Evolutionary conservation across 2,888 invertebrate species (phyloP), one percentile per base, ranked within the genome.

Genomic region (Mythimna vitellina): DNA sequence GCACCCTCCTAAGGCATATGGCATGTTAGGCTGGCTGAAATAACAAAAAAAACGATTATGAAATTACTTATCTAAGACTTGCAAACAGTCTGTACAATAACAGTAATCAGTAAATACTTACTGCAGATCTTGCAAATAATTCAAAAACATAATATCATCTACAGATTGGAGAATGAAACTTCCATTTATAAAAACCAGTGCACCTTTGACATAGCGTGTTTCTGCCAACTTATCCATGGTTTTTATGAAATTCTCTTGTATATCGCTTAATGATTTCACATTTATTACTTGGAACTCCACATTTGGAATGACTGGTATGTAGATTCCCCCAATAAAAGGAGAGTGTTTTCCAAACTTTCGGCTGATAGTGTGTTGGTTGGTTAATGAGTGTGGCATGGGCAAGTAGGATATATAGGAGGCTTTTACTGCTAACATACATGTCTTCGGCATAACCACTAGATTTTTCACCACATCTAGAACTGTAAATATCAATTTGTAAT

Each of bases 1-100:
- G 83, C 96, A 96, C 12, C 96, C 96, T 25, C 95, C 96, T 56
- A 96, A 86, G 7, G 96, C 96, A 86, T 93, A 96, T 2, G 96
- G 95, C 29, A 89, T 86, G 71, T 94, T 89, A 42, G 93, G 93
- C 86, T 96, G 96, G 3, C 96, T 96, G 88, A 61, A 95, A 94
- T 32, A 60, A 65, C 70, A 76, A 75, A 69, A 75, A 69, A 64
- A 62, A 58, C 8, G 10, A 54, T 17, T 3, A 20, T 51, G 9
- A 17, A 32, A 7, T 54, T 8, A 67, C 22, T 57, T 8, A 42
- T 8, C 35, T 62, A 56, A 25, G 7, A 25, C 9, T 14, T 57
- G 0, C 25, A 20, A 62, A 42, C 22, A 42, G n/a, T 22, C 22
- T 22, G 25, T 32, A 32, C 20, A 32, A 49, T 35, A 4, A 57